A percentile compares a stretch with the other conserved stretches of the same genome.
Conservation (phyloP, 2,113 vertebrate genomes). For the Zeus faber region DNA sequence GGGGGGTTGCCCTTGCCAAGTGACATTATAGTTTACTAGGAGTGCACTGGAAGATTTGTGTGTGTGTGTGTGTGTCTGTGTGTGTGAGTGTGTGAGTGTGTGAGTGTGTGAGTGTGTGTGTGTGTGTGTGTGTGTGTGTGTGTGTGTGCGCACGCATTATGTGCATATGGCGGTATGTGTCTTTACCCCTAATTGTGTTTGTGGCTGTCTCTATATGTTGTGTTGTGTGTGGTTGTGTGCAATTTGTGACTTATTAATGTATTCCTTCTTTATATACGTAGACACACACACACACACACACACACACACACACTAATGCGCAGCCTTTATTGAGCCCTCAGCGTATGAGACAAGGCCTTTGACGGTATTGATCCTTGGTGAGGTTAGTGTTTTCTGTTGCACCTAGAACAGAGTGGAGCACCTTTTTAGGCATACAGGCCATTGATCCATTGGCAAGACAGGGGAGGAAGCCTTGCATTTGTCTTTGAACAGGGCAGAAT, state of each 20-base stretch:
- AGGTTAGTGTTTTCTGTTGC: conserved; percentile 30
- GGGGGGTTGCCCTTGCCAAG: conserved; percentile 58
- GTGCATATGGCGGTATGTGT: too few relatives aligned
- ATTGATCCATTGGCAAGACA: not conserved
- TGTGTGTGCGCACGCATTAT: too few relatives aligned
- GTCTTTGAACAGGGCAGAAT: not conserved
- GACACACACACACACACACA: conserved; percentile 13
- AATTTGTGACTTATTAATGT: not conserved
- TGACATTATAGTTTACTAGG: conserved; percentile 47
- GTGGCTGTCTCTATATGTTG: too few relatives aligned
- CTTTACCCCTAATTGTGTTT: too few relatives aligned
- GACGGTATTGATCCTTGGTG: conserved; percentile 42
- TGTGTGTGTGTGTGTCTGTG: conserved; percentile 18
- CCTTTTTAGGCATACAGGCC: conserved; percentile 20
- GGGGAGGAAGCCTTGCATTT: conserved; percentile 13
- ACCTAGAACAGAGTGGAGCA: conserved; percentile 24
- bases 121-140: not conserved
- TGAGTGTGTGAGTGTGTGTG: not conserved
- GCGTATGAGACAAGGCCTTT: conserved; percentile 20
- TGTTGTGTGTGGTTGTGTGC: not conserved
- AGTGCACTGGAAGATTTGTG: conserved; percentile 13
- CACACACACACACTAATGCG: not conserved
- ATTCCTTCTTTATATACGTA: not conserved
- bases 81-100: not conserved
- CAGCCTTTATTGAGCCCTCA: conserved; percentile 12